phyloP scores from a whole-genome alignment of 1,140 invertebrate species.

The Steinernema khuongi region DNA sequence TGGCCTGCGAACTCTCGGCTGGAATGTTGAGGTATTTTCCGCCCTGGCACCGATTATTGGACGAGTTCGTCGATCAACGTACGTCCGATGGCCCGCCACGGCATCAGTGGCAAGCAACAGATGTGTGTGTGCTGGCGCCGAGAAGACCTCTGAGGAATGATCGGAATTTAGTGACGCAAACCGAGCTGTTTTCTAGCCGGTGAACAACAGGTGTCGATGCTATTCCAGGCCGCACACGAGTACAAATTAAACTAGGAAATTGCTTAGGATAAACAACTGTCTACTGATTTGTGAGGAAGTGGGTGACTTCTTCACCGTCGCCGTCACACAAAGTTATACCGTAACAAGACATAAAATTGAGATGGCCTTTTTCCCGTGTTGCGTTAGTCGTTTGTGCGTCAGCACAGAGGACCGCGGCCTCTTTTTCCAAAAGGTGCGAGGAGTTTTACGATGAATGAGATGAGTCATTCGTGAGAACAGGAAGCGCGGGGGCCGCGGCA shows the following conservation, averaged over 20 bases:
- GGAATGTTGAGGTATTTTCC: no score
- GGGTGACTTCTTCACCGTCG: no score
- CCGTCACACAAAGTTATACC: no score
- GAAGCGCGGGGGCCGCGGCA: neutral
- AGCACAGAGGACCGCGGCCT: neutral
- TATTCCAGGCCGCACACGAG: slow-evolving; percentile 8
- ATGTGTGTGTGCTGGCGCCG: neutral
- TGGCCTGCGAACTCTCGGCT: no score
- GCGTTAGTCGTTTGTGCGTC: neutral
- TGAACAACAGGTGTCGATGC: slow-evolving; percentile 4
- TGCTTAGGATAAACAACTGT: slow-evolving; percentile 10
- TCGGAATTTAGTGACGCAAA: slow-evolving; percentile 7
- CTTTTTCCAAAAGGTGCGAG: neutral
- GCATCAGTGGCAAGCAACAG: no score
- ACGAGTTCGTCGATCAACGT: neutral
- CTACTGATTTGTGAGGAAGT: no score
- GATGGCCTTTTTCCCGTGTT: no score
- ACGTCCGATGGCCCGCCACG: no score
- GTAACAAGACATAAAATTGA: no score
- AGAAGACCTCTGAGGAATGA: slow-evolving; percentile 6
- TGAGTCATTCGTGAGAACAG: neutral
- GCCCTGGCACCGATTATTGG: no score
- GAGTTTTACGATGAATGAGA: neutral
- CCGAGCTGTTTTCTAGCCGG: slow-evolving; percentile 4
- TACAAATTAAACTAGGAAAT: slow-evolving; percentile 13